Evolutionary conservation across 2,888 invertebrate genomes (phyloP).

Genomic region (Seladonia tumulorum): DNA sequence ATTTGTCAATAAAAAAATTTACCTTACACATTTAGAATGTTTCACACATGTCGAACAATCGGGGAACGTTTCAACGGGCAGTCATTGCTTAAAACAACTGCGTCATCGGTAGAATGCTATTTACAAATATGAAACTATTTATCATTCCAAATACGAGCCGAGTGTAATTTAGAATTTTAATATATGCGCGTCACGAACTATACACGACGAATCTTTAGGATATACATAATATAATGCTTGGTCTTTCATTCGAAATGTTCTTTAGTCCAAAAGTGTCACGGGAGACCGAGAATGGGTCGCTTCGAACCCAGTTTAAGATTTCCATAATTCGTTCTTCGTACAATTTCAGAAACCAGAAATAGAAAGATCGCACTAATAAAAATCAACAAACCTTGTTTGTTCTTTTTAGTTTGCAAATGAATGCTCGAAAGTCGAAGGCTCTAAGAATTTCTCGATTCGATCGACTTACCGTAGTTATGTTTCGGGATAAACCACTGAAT

Average conservation of each 20-base stretch:
- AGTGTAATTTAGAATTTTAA: conserved; percentile 43
- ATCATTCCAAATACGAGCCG: conserved; percentile 10
- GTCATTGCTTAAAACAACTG: conserved; percentile 64
- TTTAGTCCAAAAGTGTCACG: neutral
- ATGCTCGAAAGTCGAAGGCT: neutral
- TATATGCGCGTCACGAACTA: conserved; percentile 15
- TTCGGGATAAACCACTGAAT: neutral
- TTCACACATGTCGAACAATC: conserved; percentile 74
- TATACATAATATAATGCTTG: neutral
- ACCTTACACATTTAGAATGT: neutral
- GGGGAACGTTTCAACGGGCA: conserved; percentile 25
- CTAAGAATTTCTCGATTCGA: neutral
- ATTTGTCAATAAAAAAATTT: neutral
- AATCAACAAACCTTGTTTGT: neutral
- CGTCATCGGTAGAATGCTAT: conserved; percentile 67
- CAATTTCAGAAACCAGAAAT: neutral
- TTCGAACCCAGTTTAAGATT: neutral
- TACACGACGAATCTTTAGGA: neutral
- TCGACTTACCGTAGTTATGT: neutral
- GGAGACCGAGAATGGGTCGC: neutral
- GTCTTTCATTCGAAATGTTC: neutral
- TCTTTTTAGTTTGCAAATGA: neutral
- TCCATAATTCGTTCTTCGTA: neutral
- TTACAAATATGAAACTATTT: conserved; percentile 40
- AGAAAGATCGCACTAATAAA: neutral